Base-by-base conservation (phyloP, 1,140 invertebrate species). In the Episyrphus balteatus region DNA sequence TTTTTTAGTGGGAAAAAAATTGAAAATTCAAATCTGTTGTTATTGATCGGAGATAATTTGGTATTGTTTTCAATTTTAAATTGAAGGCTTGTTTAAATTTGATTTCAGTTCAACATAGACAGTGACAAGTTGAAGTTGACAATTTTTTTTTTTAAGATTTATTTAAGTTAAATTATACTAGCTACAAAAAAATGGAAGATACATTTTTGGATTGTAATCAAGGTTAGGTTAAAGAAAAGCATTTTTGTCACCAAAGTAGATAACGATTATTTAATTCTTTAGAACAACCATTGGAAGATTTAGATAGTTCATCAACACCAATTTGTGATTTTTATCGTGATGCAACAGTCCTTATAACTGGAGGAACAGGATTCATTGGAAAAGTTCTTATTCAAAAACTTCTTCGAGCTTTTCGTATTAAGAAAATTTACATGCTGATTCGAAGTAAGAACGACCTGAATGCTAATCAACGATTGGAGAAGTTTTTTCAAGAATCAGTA, bases 331-430 rank as follows among this genome's bases (percentile, higher is more conserved):
- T 72, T 51, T 75, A 72, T 55, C 56, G 56, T 10, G 62, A 66
- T 40, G 66, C 75, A 31, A 72, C 74, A 2, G 56, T 80, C 39
- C 70, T 79, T 38, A 74, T 81, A 44, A 78, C 77, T 40, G 83
- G 83, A 17, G 81, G 80, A 2, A 90, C 86, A 1, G 89, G 89
- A 3, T 93, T 93, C 62, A 75, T 93, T 61, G 90, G 89, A 5
- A 92, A 92, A 71, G 81, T 90, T 18, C 70, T 93, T 7, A 75
- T 92, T 14, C 88, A 93, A 68, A 93, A 93, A 70, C 63, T 94
- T n/a, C 71, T 93, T 14, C 72, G 87, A 51, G 79, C 85, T 65
- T 79, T 82, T 14, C 76, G 79, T 31, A 55, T 93, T 12, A 73
- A 78, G 41, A 80, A 70, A 54, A 80, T 96, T 44, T 93, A 88